Base-by-base conservation (phyloP, 2,797 vertebrate species). In the Dermochelys coriacea region DNA sequence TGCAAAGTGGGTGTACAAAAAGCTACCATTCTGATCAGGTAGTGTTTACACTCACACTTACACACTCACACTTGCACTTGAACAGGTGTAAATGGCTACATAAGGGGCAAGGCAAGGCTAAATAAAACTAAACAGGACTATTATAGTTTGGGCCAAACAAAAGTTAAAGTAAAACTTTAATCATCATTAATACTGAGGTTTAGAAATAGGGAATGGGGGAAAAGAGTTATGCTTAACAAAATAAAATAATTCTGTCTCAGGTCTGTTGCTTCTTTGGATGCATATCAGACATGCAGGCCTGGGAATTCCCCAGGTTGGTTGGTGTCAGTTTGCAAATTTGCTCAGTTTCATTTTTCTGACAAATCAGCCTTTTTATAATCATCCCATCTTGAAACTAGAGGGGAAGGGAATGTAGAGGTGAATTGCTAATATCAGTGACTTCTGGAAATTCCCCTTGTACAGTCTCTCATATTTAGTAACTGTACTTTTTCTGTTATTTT, bases 381-480 rank as follows among this genome's bases (percentile, higher is more conserved):
- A 97, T 97, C 96, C 98, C 97, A 98, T 98, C 91, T 98, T 98
- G 98, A 98, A 98, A 98, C 98, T 97, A 98, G 97, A 98, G 98
- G 98, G 97, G 97, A 98, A 98, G 97, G 98, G 97, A 98, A 98
- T 98, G 94, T 97, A 98, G 97, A 97, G 97, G 94, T 96, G 89
- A 98, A 97, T 89, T 96, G 97, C 98, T 98, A 98, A 98, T 98
- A 98, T 94, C 97, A 97, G 97, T 97, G 93, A 93, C 96, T 94
- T 95, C 97, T 98, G 98, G 98, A 98, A 98, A 98, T 97, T 98
- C 98, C 98, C 98, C 98, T 98, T 98, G 98, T 97, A 96, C 97
- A 96, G 81, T 98, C 80, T 95, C 78, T 98, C 88, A 97, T 61
- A 1, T 97, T 95, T 92, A 95, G 88, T 97, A 96, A 85, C 95